Conservation (phyloP, 2,113 vertebrate species). For the Tetrao urogallus region DNA sequence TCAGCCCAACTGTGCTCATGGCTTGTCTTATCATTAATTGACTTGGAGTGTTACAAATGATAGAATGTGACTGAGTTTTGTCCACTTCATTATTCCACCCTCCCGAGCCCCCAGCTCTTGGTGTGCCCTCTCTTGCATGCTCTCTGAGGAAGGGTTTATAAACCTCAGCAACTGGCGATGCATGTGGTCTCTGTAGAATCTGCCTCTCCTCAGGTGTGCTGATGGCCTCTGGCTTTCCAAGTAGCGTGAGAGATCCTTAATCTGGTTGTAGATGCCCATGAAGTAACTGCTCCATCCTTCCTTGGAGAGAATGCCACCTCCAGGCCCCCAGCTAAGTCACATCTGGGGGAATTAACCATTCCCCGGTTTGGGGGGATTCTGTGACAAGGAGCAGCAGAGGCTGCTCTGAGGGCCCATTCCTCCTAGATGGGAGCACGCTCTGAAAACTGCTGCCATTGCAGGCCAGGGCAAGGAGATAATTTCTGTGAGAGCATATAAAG, state of each 20-base stretch:
- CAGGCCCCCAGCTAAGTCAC: not conserved
- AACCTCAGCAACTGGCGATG: not conserved
- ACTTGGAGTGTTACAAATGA: accelerated
- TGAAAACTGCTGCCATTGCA: not conserved
- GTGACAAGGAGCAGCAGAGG: not conserved
- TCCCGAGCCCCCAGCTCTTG: not conserved
- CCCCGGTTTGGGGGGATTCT: not conserved
- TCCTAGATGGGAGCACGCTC: not conserved
- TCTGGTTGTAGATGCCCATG: not conserved
- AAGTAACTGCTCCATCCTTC: not conserved
- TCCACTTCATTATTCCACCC: not conserved
- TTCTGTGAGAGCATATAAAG: not conserved
- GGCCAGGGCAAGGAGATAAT: not conserved
- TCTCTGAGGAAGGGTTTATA: not conserved
- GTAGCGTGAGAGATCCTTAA: not conserved
- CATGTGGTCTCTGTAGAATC: not conserved
- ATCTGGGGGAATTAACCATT: not conserved
- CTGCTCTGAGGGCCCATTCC: not conserved
- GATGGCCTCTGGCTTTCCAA: not conserved
- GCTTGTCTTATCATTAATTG: not conserved
- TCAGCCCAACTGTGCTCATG: not conserved
- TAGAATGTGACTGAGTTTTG: not conserved
- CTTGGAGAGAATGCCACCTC: not conserved
- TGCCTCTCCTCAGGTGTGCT: not conserved
- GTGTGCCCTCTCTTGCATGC: not conserved